phyloP scores from a whole-genome alignment of 2,113 vertebrate genomes.

The Ophthalmolycus amberensis region DNA sequence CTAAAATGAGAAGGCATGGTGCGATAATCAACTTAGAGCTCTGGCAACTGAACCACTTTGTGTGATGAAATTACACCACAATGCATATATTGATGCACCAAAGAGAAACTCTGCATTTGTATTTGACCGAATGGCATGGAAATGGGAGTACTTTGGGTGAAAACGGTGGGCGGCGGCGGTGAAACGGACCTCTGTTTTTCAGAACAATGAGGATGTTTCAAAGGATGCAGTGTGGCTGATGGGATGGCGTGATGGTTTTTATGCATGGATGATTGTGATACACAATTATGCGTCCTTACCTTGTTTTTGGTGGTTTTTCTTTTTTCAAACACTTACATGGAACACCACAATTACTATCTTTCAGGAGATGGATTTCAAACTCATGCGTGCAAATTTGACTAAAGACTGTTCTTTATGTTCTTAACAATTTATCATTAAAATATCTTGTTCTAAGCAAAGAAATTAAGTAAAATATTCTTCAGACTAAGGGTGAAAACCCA shows the following conservation, averaged over 20 bases:
- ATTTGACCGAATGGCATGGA: slow-evolving; percentile 43
- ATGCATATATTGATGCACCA: slow-evolving; percentile 47
- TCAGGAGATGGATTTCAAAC: slow-evolving; percentile 4
- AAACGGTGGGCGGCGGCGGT: slow-evolving; percentile 39
- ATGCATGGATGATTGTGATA: slow-evolving; percentile 66
- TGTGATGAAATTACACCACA: slow-evolving; percentile 73
- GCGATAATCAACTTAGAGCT: slow-evolving; percentile 80
- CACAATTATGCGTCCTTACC: slow-evolving; percentile 57
- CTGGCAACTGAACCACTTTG: slow-evolving; percentile 75
- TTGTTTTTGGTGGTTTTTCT: slow-evolving; percentile 20
- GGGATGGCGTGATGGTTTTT: slow-evolving; percentile 62
- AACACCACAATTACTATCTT: neutral
- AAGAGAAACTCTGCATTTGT: slow-evolving; percentile 51
- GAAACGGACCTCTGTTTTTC: slow-evolving; percentile 41
- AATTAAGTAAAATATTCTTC: slow-evolving; percentile 3
- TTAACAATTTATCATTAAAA: neutral
- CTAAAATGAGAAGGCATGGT: slow-evolving; percentile 65
- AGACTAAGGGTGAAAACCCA: slow-evolving; percentile 16
- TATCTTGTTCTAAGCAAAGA: slow-evolving; percentile 5
- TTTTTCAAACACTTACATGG: neutral
- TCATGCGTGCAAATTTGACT: neutral
- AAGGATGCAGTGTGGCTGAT: slow-evolving; percentile 38
- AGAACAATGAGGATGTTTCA: slow-evolving; percentile 63
- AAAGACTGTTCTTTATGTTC: neutral
- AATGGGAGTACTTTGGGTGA: slow-evolving; percentile 51